Evolutionary conservation across 2,113 vertebrate species (phyloP), one percentile per base, ranked within the genome.

Genomic region (Glaucidium brasilianum): DNA sequence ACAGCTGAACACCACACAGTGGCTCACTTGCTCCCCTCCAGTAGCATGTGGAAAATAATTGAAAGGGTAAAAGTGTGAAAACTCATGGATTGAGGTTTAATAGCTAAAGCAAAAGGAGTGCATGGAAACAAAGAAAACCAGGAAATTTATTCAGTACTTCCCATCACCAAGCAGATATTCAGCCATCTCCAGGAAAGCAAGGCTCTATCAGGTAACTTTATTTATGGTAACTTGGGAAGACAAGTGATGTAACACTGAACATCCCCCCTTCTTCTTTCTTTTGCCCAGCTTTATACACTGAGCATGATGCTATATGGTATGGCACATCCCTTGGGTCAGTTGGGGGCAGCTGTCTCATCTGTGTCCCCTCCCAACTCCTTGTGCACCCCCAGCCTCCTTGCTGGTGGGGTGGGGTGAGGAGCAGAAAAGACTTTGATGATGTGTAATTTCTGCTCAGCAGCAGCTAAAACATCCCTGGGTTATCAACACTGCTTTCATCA

Each of bases 1-100:
- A 34, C 6, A 45, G 22, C 15, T 43, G 5, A 76, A 19, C 5
- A 4, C 15, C 41, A 34, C 55, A 34, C 4, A 37, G 15, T 17
- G 0, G 0, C 26, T 56, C 17, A 2, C 20, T 52, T 67, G 16
- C 10, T 34, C 15, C 25, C 16, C 5, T 41, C 29, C 30, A 26
- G 30, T 19, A 10, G n/a, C n/a, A 68, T 4, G 2, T 2, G 14
- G 39, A 35, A 41, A 30, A 47, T 30, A 55, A 74, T 1, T 9
- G 5, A 17, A 22, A 67, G 4, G 9, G 35, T 11, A 26, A 35
- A 55, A 52, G 6, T 32, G 15, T 23, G 49, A 47, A 68, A 83
- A 47, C 13, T 30, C 14, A 2, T 34, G 11, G 18, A 11, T 12
- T 56, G 56, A 35, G 41, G 15, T 50, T 43, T 22, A 81, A 45